Percentiles rank a stretch among this genome's conserved stretches.
These are phyloP conservation scores for Cephalopterus ornatus DNA, from an alignment of 2,113 vertebrate genomes.

Conservation along the genomic window DNA sequence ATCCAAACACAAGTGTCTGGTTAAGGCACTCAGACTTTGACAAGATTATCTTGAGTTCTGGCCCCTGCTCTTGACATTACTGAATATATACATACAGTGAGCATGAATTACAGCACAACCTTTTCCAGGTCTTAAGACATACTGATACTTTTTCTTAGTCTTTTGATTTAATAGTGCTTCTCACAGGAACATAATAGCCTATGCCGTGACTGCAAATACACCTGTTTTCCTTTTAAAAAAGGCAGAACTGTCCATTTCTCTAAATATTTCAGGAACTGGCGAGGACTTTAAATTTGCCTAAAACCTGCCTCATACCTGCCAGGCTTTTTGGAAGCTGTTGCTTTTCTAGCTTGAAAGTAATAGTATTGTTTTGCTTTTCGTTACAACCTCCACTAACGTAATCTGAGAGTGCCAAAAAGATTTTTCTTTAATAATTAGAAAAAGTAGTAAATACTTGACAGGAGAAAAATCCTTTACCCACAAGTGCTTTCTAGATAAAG, in stretches of 20 bases:
- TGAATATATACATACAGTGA: not conserved
- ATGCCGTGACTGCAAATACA: rapidly evolving
- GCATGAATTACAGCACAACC: not conserved
- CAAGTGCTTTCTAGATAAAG: not conserved
- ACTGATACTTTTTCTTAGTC: not conserved
- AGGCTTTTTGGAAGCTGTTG: not conserved
- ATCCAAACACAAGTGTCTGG: not conserved
- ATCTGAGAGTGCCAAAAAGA: not conserved
- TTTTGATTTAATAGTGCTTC: not conserved
- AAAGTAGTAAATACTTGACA: not conserved
- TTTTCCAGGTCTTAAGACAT: not conserved
- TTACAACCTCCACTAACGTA: not conserved
- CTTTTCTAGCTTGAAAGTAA: not conserved
- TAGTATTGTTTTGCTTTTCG: not conserved
- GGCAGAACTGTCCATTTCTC: not conserved
- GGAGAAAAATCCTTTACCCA: not conserved
- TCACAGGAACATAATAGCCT: not conserved
- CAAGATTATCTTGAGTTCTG: not conserved
- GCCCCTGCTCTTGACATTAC: not conserved
- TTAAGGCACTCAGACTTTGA: not conserved
- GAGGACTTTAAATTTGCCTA: not conserved
- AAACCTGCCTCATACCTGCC: not conserved
- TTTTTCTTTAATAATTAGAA: not conserved
- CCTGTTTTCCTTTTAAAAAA: not conserved
- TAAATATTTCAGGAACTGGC: not conserved